These are phyloP conservation scores for Aproaerema taeniolella DNA, from an alignment of 2,888 invertebrate species.

Conservation along the genomic window DNA sequence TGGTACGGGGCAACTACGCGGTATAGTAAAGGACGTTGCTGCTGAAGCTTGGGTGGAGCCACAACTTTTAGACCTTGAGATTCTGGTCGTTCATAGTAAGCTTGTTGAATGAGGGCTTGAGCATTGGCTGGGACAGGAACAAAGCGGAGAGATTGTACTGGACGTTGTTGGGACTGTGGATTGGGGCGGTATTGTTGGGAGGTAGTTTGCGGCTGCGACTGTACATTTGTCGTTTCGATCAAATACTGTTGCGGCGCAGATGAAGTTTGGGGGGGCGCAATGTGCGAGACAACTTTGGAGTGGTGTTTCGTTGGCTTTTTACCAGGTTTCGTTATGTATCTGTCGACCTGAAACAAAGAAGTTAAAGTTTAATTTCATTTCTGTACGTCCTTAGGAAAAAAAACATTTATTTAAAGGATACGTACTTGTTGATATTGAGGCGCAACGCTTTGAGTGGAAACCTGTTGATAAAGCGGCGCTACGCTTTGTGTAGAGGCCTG, in stretches of 20 bases:
- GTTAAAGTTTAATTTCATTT: background rate
- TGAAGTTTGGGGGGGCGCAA: constrained; percentile 41
- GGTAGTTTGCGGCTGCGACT: constrained; percentile 36
- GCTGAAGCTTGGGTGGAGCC: constrained; percentile 60
- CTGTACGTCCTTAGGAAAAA: no score
- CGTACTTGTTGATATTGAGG: background rate
- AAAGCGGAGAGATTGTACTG: constrained; percentile 49
- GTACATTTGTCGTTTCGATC: constrained; percentile 69
- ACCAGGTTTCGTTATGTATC: constrained; percentile 58
- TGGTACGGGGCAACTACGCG: constrained; percentile 55
- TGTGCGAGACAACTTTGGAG: constrained; percentile 41
- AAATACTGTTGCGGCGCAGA: constrained; percentile 67
- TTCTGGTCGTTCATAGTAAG: constrained; percentile 57
- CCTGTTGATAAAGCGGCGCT: constrained; percentile 54
- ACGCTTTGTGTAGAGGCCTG: constrained; percentile 28
- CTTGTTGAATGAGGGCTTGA: constrained; percentile 38
- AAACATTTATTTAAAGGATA: no score
- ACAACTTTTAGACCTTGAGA: constrained; percentile 65
- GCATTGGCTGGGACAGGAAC: constrained; percentile 41
- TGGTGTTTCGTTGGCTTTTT: constrained; percentile 62
- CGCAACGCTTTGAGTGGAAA: constrained; percentile 19
- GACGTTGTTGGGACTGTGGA: constrained; percentile 46
- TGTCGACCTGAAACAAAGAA: constrained; percentile 46
- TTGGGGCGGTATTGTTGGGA: constrained; percentile 36
- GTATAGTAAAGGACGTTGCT: constrained; percentile 40